Evolutionary conservation across 1,140 invertebrate genomes (phyloP), one percentile per base, ranked within the genome.

Genomic region (Tribolium castaneum): DNA sequence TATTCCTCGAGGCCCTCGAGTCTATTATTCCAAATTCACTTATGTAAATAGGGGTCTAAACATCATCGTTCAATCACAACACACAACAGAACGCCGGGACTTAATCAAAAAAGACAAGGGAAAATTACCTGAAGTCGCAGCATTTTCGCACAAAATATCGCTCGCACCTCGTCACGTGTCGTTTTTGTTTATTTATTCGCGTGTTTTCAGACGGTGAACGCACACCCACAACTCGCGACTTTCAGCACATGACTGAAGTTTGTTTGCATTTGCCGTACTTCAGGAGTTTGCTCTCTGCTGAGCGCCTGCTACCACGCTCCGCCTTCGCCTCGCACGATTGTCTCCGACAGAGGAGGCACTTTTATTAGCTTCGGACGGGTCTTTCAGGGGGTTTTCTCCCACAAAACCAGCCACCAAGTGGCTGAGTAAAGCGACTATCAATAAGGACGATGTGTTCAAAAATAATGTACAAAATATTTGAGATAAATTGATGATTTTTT

Each of bases 181-280:
- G 10, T 66, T 12, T 35, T 22, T n/a, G 59, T 66, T 66, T 66
- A 35, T 66, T 34, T 66, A 35, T 59, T 10, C 59, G 59, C 59
- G 59, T 66, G 59, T 39, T 66, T 30, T 9, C 9, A 34, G 25
- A 1, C 4, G 5, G 7, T 2, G 14, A 12, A 34, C 10, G n/a
- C 59, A 30, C 59, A 66, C 59, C 59, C 59, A 35, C 59, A 13
- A 9, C 34, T 30, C 3, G 4, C 59, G 12, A 35, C 59, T 66
- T 66, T 66, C 59, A 66, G 59, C 59, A 66, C 59, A 66, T 66
- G 59, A 66, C 59, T 66, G 59, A 66, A 66, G 30, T 66, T 66
- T 35, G 56, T 56, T 56, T 56, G 52, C 12, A 62, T 30, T 30
- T n/a, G 56, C 9, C 3, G 14, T 62, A 59, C 59, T 66, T 34